A percentile compares a stretch with the other conserved stretches of the same genome.
Evolutionary conservation across 2,113 vertebrate genomes (phyloP).

Genomic region (Solenodon paradoxus): DNA sequence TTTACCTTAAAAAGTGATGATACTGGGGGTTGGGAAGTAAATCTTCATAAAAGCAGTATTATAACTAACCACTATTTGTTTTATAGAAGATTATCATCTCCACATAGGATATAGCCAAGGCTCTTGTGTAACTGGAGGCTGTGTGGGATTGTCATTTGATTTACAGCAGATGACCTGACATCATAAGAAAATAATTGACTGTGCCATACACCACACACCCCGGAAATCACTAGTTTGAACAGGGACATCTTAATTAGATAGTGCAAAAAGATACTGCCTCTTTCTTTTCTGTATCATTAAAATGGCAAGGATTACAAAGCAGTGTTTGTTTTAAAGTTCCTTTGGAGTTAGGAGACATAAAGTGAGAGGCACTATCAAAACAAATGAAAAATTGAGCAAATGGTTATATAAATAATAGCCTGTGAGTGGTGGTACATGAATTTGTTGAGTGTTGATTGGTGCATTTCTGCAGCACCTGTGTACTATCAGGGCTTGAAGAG

Average conservation of each 20-base stretch:
- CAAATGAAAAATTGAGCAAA: background rate
- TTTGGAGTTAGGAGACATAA: background rate
- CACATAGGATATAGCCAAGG: background rate
- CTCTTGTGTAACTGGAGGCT: slow-evolving; percentile 4
- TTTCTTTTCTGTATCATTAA: slow-evolving; percentile 5
- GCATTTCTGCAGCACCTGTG: background rate
- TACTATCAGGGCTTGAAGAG: background rate
- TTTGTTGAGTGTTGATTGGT: background rate
- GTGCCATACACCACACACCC: background rate
- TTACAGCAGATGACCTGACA: slow-evolving; percentile 42
- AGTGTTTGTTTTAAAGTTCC: background rate
- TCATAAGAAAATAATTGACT: slow-evolving; percentile 59
- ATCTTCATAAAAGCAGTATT: background rate
- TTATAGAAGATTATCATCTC: slow-evolving; percentile 58
- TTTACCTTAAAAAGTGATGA: slow-evolving; percentile 22
- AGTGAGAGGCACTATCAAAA: background rate
- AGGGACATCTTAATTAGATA: slow-evolving; percentile 40
- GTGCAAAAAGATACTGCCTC: background rate
- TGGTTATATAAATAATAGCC: background rate
- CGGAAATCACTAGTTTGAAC: slow-evolving; percentile 31
- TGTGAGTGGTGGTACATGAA: background rate
- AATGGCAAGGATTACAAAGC: background rate
- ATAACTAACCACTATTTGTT: slow-evolving; percentile 42
- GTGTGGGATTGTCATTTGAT: slow-evolving; percentile 8
- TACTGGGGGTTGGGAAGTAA: background rate